These are phyloP conservation scores for Coreius guichenoti DNA, from an alignment of 2,797 vertebrate genomes.

Conservation along the genomic window DNA sequence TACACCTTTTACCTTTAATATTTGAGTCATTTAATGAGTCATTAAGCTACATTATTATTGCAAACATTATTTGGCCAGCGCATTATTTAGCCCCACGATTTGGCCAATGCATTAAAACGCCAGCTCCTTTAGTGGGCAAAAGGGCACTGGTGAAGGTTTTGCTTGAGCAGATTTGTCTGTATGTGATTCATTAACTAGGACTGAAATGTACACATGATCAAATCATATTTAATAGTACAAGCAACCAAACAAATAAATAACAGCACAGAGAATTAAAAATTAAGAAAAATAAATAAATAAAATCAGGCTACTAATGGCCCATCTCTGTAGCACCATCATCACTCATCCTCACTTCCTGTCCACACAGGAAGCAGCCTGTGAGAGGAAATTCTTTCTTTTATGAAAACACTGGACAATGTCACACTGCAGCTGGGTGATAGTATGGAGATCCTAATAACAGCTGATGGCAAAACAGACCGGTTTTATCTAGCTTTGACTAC, in stretches of 20 bases:
- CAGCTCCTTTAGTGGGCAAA: neutral
- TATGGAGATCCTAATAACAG: conserved; percentile 63
- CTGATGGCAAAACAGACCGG: conserved; percentile 71
- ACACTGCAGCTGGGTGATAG: conserved; percentile 50
- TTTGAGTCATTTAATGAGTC: neutral
- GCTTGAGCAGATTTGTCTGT: neutral
- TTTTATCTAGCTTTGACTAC: conserved; percentile 73
- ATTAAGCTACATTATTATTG: neutral
- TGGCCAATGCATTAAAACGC: neutral
- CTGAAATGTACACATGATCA: neutral
- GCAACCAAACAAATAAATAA: neutral
- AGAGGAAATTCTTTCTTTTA: conserved; percentile 78
- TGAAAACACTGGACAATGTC: conserved; percentile 69
- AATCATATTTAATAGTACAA: neutral
- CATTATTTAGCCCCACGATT: neutral
- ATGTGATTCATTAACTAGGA: neutral
- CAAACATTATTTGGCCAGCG: neutral
- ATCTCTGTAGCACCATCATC: conserved; percentile 66
- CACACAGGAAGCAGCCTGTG: conserved; percentile 75
- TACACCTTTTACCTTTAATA: neutral
- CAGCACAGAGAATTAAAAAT: neutral
- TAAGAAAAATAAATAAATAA: conserved; percentile 24
- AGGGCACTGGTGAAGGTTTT: neutral
- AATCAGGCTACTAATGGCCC: conserved; percentile 43
- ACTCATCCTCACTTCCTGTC: conserved; percentile 75